phyloP scores from a whole-genome alignment of 2,888 invertebrate genomes.

The Norana najaformis region DNA sequence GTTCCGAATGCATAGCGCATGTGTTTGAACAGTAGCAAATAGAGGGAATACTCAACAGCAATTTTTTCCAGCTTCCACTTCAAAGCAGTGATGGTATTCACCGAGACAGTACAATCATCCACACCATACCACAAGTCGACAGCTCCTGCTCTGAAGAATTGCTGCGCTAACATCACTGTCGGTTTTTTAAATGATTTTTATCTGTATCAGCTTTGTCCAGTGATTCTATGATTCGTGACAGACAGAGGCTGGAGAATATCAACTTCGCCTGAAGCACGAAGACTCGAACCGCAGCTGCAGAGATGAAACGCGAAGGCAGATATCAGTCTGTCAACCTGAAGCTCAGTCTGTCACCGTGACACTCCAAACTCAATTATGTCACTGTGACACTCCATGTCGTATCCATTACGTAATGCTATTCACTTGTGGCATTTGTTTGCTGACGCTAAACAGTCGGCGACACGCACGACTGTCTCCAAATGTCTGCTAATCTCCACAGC shows the following conservation, averaged over 20 bases:
- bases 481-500: background rate
- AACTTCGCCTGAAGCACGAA: background rate
- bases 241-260: background rate
- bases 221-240: background rate
- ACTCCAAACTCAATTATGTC: no score
- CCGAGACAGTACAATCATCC: no score
- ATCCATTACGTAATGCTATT: background rate
- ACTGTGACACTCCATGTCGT: background rate
- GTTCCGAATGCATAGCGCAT: no score
- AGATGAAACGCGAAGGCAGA: background rate
- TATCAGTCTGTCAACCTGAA: background rate
- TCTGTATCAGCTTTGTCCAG: no score
- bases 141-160: no score
- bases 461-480: background rate
- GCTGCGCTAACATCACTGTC: no score
- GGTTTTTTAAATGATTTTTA: no score
- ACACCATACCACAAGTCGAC: no score
- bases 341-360: background rate
- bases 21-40: no score
- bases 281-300: background rate
- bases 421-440: background rate
- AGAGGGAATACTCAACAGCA: no score
- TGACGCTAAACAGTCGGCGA: background rate
- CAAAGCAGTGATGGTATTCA: no score
- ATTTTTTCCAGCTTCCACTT: no score